A percentile compares a stretch with the other conserved stretches of the same genome.
phyloP scores from a whole-genome alignment of 2,113 vertebrate genomes.

The Phylloscopus whistleri region DNA sequence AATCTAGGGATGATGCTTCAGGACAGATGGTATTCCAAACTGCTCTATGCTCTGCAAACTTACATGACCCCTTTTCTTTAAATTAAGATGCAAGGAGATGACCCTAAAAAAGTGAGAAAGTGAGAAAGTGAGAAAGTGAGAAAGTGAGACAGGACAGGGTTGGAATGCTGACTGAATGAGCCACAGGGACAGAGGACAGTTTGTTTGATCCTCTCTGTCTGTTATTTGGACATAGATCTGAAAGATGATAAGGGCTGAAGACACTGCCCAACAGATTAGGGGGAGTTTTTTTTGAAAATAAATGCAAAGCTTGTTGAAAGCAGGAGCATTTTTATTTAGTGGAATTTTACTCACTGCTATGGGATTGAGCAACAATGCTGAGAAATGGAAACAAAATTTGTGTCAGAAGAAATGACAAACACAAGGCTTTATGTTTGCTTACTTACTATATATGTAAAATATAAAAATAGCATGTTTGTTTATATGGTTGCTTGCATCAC shows the following conservation, averaged over 20 bases:
- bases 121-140: neutral
- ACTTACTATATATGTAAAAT: neutral
- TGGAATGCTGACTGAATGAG: neutral
- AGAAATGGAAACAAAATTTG: neutral
- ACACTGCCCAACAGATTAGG: neutral
- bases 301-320: neutral
- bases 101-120: constrained; percentile 34
- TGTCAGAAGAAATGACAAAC: neutral
- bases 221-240: neutral
- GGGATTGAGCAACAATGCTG: neutral
- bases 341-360: neutral
- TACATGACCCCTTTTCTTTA: constrained; percentile 6
- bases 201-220: neutral
- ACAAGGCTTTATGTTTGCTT: neutral
- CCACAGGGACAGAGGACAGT: neutral
- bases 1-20: neutral
- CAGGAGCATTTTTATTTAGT: neutral
- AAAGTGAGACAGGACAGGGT: neutral
- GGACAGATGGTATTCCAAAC: neutral
- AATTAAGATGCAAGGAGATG: neutral
- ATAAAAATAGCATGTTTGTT: neutral
- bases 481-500: neutral
- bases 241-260: neutral
- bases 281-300: neutral
- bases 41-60: neutral